Percentiles rank a stretch among this genome's conserved stretches.
phyloP scores from a whole-genome alignment of 2,113 vertebrate species.

The Neoarius graeffei region DNA sequence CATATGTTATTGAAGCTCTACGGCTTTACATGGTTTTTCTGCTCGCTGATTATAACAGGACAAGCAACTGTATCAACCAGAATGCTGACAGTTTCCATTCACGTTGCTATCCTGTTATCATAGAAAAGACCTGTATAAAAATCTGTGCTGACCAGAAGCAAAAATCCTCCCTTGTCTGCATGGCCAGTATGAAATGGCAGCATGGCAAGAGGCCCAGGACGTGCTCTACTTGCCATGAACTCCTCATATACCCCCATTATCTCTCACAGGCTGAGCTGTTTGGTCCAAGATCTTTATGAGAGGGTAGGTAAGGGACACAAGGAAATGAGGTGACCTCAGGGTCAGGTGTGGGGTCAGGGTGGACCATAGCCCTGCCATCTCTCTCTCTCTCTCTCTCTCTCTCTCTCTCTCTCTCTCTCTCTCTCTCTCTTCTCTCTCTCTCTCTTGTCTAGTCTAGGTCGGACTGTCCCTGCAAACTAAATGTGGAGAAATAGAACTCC shows the following conservation, averaged over 20 bases:
- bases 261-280: constrained; percentile 65
- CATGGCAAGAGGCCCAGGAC: constrained; percentile 49
- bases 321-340: constrained; percentile 80
- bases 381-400: neutral
- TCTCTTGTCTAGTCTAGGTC: constrained; percentile 45
- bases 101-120: neutral
- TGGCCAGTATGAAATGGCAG: neutral
- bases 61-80: constrained; percentile 48
- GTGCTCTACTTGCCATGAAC: constrained; percentile 57
- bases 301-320: constrained; percentile 76
- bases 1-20: constrained; percentile 57
- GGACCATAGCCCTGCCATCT: constrained; percentile 60
- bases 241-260: constrained; percentile 68
- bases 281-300: constrained; percentile 73
- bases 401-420: too few species aligned
- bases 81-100: constrained; percentile 4
- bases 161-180: neutral
- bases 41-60: constrained; percentile 56
- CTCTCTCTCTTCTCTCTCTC: constrained; percentile 30
- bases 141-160: neutral
- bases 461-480: constrained; percentile 48
- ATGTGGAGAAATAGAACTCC: constrained; percentile 43
- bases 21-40: constrained; percentile 54
- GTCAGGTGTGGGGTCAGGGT: constrained; percentile 71
- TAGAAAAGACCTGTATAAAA: neutral